Evolutionary conservation across 2,797 vertebrate genomes (phyloP).

Genomic region (Fundulus diaphanus): DNA sequence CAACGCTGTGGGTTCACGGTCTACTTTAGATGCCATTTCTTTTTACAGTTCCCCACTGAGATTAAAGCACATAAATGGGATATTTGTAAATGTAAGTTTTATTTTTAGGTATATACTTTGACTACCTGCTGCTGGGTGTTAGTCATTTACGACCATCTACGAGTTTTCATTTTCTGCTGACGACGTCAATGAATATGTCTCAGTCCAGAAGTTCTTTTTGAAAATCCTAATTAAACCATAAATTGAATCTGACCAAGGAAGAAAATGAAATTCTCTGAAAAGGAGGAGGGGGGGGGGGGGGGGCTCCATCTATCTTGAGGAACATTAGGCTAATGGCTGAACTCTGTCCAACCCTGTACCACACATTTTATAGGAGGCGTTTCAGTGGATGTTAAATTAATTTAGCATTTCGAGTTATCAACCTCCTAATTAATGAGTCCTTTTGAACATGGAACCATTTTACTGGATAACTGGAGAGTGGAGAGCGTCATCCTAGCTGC

Average conservation of each 20-base stretch:
- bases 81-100: constrained; percentile 6
- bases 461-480: constrained; percentile 13
- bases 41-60: constrained; percentile 52
- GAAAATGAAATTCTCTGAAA: constrained; percentile 45
- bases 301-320: constrained; percentile 55
- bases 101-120: constrained; percentile 15
- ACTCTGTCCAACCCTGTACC: constrained; percentile 33
- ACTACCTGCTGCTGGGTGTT: constrained; percentile 28
- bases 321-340: constrained; percentile 62
- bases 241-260: constrained; percentile 56
- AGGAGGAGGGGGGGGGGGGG: constrained; percentile 30
- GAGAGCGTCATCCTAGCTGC: constrained; percentile 21
- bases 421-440: constrained; percentile 57
- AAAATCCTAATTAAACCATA: constrained; percentile 72
- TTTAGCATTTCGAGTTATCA: constrained; percentile 68
- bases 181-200: constrained; percentile 38
- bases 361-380: constrained; percentile 36
- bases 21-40: constrained; percentile 52
- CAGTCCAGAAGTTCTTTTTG: constrained; percentile 40
- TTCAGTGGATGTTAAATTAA: constrained; percentile 59
- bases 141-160: constrained; percentile 12
- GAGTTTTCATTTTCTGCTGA: constrained; percentile 25
- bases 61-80: constrained; percentile 18
- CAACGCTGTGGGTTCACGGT: constrained; percentile 40
- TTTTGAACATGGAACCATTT: constrained; percentile 36